Evolutionary conservation across 53 echinoderm and acorn worm genomes (phyloP).

Genomic region (Stichopus horrens): DNA sequence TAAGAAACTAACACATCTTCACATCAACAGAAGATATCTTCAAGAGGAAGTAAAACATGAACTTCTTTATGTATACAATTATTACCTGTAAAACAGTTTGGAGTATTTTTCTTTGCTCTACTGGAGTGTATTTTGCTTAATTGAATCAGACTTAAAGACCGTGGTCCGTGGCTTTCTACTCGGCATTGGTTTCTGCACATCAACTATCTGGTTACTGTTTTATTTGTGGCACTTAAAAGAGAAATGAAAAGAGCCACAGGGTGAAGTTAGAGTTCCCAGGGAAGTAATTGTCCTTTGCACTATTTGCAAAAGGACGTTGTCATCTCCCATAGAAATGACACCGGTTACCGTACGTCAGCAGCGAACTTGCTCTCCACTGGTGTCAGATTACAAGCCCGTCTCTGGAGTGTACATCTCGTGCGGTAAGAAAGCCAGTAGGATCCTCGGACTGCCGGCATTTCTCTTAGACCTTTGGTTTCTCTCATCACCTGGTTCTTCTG

Average conservation of each 20-base stretch:
- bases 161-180: background rate
- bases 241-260: background rate
- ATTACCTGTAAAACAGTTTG: background rate
- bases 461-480: background rate
- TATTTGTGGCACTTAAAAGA: background rate
- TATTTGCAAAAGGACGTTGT: no score
- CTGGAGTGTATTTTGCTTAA: slow-evolving; percentile 11
- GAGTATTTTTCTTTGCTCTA: background rate
- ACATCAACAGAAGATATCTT: background rate
- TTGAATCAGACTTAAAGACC: background rate
- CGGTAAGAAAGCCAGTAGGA: background rate
- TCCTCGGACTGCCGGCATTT: background rate
- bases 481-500: background rate
- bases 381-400: background rate
- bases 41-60: no score
- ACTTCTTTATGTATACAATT: background rate
- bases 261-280: background rate
- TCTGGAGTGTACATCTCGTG: background rate
- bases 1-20: background rate
- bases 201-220: slow-evolving; percentile 16
- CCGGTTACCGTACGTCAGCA: background rate
- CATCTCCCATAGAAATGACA: background rate
- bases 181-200: background rate
- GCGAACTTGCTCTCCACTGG: background rate
- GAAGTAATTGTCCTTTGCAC: background rate